Conservation (phyloP, 1,140 invertebrate species). For the Zelostemma sp. region DNA sequence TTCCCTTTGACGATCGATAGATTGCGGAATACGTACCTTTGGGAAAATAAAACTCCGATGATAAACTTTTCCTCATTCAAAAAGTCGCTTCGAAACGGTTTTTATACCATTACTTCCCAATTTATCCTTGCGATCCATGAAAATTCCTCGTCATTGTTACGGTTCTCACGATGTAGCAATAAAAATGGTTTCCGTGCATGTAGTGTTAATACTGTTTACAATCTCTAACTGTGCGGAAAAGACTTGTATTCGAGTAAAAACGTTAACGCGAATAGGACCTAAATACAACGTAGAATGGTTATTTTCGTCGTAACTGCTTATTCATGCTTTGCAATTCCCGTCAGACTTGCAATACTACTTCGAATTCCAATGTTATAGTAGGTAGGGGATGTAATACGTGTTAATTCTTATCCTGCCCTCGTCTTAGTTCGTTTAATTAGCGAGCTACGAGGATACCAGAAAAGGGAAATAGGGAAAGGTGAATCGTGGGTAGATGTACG, state of each 20-base stretch:
- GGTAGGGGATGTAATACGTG: slow-evolving; percentile 11
- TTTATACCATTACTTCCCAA: no score
- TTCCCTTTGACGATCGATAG: no score
- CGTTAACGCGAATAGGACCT: slow-evolving; percentile 10
- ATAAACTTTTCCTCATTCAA: no score
- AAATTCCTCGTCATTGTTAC: background rate
- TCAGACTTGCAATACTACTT: slow-evolving; percentile 7
- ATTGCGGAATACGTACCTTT: no score
- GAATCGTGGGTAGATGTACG: background rate
- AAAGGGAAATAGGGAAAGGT: background rate
- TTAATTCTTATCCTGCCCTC: slow-evolving; percentile 11
- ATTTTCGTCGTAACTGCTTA: slow-evolving; percentile 14
- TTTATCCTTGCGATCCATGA: no score
- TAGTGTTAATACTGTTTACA: background rate
- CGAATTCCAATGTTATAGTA: slow-evolving; percentile 10
- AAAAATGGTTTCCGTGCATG: background rate
- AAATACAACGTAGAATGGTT: slow-evolving; percentile 18
- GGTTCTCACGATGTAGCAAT: background rate
- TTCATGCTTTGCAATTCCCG: slow-evolving; percentile 11
- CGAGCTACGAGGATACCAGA: background rate
- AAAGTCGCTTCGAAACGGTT: no score
- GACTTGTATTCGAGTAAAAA: slow-evolving; percentile 9
- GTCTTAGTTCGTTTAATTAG: slow-evolving; percentile 17
- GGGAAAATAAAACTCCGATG: no score
- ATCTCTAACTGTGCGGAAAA: slow-evolving; percentile 2